Evolutionary conservation across 2,888 invertebrate genomes (phyloP), one percentile per base, ranked within the genome.

Genomic region (Leucozona laternaria): DNA sequence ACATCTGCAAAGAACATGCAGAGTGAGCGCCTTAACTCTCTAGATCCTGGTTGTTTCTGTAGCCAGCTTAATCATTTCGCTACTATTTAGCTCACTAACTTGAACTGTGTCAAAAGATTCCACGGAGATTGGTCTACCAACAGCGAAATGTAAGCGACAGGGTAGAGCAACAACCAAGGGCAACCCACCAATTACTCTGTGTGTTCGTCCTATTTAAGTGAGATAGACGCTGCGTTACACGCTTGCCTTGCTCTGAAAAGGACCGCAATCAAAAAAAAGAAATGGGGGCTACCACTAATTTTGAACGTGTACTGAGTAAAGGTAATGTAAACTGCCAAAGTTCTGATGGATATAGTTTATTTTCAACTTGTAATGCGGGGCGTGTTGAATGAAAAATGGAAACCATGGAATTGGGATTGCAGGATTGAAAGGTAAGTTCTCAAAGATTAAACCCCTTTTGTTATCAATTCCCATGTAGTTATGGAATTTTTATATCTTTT

Each of bases 231-330:
- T 73, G 55, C 34, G 5, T 31, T n/a, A 28, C 53, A 50, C 28
- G 25, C 40, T 57, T 48, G 50, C 34, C 34, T 25, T 62, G 15
- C 15, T 68, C 45, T 62, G 5, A 57, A 66, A 83, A 84, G 71
- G 58, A 76, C 71, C 72, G 79, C 79, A 84, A 84, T 84, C 79
- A 84, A 79, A 79, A 79, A 79, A 79, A 66, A 55, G 15, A 68
- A 37, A 68, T 68, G 17, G 48, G 66, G 70, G 53, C 71, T 76
- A 53, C 45, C 34, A 50, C 70, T 71, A 79, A 79, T 79, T 71
- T 70, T 53, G 50, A 64, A 48, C 48, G 45, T 48, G 17, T 17
- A 53, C 2, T n/a, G 6, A 25, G 25, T 31, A 45, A 22, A n/a
- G 53, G 28, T 48, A 53, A 37, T 4, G 17, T 31, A 34, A 34